A percentile compares a stretch with the other conserved stretches of the same genome.
phyloP scores from a whole-genome alignment of 2,888 invertebrate genomes.

The Ormyrus rosae region DNA sequence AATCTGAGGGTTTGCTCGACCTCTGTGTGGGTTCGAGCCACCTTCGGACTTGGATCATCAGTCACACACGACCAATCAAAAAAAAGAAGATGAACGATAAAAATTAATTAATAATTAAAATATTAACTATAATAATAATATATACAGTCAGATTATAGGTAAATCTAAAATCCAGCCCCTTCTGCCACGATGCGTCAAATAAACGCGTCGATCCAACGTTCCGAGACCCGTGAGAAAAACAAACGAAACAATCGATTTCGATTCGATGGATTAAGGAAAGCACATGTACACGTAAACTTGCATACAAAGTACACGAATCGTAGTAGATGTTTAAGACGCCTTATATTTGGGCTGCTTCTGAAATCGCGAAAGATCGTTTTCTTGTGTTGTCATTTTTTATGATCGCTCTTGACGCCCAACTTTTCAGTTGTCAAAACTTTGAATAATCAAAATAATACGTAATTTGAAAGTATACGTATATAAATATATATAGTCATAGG shows the following conservation, averaged over 20 bases:
- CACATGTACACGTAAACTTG: neutral
- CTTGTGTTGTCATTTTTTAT: constrained; percentile 8
- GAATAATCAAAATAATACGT: constrained; percentile 53
- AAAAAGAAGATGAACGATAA: constrained; percentile 8
- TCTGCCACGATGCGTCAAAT: neutral
- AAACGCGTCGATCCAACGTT: neutral
- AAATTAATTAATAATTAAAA: constrained; percentile 39
- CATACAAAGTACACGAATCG: constrained; percentile 18
- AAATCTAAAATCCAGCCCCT: no score
- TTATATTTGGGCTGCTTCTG: constrained; percentile 47
- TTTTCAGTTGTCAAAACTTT: constrained; percentile 46
- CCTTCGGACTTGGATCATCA: constrained; percentile 52
- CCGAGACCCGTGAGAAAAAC: constrained; percentile 1
- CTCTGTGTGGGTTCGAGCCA: constrained; percentile 33
- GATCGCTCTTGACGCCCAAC: constrained; percentile 11
- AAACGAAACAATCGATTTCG: constrained; percentile 5
- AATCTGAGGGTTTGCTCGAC: constrained; percentile 56
- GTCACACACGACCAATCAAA: constrained; percentile 49
- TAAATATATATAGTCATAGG: constrained; percentile 36
- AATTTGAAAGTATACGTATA: constrained; percentile 51
- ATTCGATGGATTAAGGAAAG: no score
- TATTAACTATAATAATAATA: constrained; percentile 31
- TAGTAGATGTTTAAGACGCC: constrained; percentile 51
- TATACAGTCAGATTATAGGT: no score
- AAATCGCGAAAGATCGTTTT: constrained; percentile 52